Evolutionary conservation across 1,140 invertebrate genomes (phyloP), one percentile per base, ranked within the genome.

Genomic region (Drosophila pseudoananassae): DNA sequence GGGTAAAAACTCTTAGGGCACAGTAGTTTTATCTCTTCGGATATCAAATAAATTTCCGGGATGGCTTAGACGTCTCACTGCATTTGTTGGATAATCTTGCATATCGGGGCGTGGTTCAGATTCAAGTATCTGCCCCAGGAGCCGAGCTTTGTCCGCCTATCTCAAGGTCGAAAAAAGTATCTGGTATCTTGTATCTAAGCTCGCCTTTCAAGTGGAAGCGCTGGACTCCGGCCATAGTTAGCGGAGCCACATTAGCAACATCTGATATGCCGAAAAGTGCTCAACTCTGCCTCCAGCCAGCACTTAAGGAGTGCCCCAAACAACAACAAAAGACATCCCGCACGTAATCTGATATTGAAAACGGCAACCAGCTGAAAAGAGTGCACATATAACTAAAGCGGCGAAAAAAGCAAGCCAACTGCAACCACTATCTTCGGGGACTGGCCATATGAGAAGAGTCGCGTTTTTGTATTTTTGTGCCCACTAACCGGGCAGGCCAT

Each of bases 331-430:
- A 76, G 71, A 75, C 68, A 58, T 55, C 59, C 74, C 64, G 74
- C 82, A 87, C 74, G 81, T 87, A 85, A 85, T 85, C 82, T 87
- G 81, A 85, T 85, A 85, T 82, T 50, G 64, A 57, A 76, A 76
- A 75, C 71, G 71, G 71, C 71, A 75, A 74, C 59, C 52, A 51
- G 45, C 53, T 54, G 29, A 55, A 69, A 65, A 54, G 49, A 68
- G 65, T 66, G 49, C 49, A 38, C 61, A 15, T 66, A 69, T 68
- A 64, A 69, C 47, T 47, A 49, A 60, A 36, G 49, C 68, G 50
- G 68, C 68, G n/a, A 45, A 38, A 66, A 70, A 64, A 78, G 14
- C 36, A 52, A 64, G 49, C 51, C 40, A 64, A 71, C 27, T 58
- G 55, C 61, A 53, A 52, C 38, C 40, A 53, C 58, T 56, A 57